Conservation (phyloP, 2,113 vertebrate species). For the Dermatemys mawii region DNA sequence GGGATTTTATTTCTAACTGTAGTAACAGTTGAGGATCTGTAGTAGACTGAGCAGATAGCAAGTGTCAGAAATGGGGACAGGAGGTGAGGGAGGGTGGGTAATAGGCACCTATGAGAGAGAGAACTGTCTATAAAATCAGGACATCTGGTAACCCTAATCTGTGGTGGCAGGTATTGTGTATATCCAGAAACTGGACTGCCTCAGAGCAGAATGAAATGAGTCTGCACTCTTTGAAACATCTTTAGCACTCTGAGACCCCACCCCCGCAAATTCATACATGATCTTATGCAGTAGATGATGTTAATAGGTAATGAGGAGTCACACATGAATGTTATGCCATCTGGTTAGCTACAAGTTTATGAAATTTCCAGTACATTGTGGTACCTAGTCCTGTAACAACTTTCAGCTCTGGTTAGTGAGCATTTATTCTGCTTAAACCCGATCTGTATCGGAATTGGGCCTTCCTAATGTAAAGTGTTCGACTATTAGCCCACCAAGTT, state of each 20-base stretch:
- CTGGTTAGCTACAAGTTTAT: neutral
- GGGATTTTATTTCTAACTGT: neutral
- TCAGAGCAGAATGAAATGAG: neutral
- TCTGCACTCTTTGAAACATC: neutral
- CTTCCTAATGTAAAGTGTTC: neutral
- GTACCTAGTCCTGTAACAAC: neutral
- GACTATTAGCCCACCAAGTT: neutral
- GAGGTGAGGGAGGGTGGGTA: no score
- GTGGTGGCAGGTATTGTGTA: neutral
- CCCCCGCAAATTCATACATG: neutral
- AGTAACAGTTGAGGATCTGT: neutral
- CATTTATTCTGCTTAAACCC: neutral
- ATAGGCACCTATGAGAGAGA: no score
- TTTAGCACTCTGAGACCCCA: neutral
- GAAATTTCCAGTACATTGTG: no score
- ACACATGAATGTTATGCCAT: conserved; percentile 24
- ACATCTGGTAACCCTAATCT: no score
- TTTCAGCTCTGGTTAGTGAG: neutral
- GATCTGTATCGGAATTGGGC: neutral
- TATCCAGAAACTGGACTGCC: neutral
- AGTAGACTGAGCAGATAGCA: no score
- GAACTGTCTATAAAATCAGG: no score
- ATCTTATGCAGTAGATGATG: neutral
- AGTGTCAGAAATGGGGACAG: no score
- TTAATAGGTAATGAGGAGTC: neutral